phyloP scores from a whole-genome alignment of 2,113 vertebrate genomes.

The Sitta europaea region DNA sequence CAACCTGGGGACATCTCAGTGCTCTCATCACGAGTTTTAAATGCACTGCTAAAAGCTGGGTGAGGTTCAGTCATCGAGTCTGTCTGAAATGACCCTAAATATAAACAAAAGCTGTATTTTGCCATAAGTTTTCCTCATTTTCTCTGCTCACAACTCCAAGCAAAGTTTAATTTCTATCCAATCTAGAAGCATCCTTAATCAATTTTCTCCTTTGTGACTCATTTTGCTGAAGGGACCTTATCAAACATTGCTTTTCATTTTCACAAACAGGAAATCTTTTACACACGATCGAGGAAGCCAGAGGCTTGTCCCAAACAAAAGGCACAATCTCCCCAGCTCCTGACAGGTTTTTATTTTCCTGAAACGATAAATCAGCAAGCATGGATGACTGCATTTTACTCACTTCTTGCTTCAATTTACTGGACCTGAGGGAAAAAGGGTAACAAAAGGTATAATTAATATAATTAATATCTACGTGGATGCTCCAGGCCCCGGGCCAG shows the following conservation, averaged over 20 bases:
- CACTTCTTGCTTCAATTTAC: conserved; percentile 21
- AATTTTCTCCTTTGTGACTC: not conserved
- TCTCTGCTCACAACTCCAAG: not conserved
- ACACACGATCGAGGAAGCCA: conserved; percentile 12
- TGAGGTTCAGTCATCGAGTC: not conserved
- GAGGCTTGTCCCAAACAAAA: conserved; percentile 50
- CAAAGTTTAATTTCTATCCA: not conserved
- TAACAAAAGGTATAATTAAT: conserved; percentile 31
- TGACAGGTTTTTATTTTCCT: conserved; percentile 46
- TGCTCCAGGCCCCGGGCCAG: not conserved
- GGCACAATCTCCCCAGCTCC: conserved; percentile 1
- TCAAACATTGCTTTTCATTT: not conserved
- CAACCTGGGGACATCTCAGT: not conserved
- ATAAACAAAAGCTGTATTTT: not conserved
- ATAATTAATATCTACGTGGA: not conserved
- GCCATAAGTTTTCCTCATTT: not conserved
- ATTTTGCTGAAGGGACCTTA: not conserved
- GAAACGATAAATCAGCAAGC: conserved; percentile 44
- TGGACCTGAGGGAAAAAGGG: not conserved
- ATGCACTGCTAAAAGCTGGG: not conserved
- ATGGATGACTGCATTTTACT: not conserved
- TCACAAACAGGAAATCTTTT: conserved; percentile 51
- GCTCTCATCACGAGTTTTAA: not conserved
- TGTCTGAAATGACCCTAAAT: not conserved
- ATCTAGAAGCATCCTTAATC: not conserved